Conservation (phyloP, 2,888 invertebrate genomes). For the Fragum whitleyi region DNA sequence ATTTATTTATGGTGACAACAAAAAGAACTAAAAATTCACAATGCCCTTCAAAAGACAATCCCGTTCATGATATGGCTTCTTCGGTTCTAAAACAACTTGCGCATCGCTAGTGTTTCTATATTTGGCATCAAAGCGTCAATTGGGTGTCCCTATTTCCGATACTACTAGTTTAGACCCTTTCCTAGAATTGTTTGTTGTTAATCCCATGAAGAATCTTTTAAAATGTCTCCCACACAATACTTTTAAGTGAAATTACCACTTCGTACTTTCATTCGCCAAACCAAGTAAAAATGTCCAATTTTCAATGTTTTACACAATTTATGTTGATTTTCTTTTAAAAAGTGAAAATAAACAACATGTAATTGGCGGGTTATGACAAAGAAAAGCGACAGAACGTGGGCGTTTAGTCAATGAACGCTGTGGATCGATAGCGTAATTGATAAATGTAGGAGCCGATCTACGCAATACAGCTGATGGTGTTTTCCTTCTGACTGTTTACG, state of each 20-base stretch:
- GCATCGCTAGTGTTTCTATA: constrained; percentile 40
- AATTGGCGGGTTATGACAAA: too few relatives aligned
- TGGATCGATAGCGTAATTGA: constrained; percentile 18
- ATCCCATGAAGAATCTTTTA: too few relatives aligned
- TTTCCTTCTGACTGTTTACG: background rate
- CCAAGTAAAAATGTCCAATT: too few relatives aligned
- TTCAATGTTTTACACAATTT: too few relatives aligned
- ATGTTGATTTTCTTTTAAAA: too few relatives aligned
- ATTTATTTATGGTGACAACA: background rate
- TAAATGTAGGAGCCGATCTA: constrained; percentile 4
- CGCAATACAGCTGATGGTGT: constrained; percentile 19
- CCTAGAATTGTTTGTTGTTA: background rate
- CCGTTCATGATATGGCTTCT: background rate
- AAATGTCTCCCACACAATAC: too few relatives aligned
- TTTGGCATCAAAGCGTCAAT: constrained; percentile 32
- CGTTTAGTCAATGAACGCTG: constrained; percentile 46
- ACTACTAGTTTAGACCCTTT: constrained; percentile 1
- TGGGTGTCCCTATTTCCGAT: constrained; percentile 24
- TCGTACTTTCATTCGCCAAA: too few relatives aligned
- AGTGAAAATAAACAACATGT: too few relatives aligned
- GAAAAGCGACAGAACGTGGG: constrained; percentile 27
- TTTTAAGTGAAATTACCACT: too few relatives aligned
- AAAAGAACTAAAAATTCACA: background rate
- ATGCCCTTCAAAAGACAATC: background rate
- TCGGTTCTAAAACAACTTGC: constrained; percentile 22